These are phyloP conservation scores for Tragulus kanchil DNA, from an alignment of 2,113 vertebrate species.

Conservation along the genomic window DNA sequence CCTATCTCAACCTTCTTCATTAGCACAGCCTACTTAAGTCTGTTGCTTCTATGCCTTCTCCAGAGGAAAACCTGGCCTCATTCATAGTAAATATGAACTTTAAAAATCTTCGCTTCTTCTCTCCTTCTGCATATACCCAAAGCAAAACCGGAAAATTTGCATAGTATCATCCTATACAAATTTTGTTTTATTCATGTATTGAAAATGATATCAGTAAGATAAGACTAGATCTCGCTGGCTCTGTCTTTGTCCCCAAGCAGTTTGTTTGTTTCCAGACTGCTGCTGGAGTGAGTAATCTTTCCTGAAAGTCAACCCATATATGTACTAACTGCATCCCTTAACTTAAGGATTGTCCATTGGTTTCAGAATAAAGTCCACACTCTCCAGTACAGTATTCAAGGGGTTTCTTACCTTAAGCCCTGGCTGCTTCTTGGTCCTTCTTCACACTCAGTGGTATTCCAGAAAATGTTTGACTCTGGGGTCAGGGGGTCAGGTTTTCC, in stretches of 20 bases:
- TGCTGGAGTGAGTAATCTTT: background rate
- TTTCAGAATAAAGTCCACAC: constrained; percentile 11
- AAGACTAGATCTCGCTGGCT: background rate
- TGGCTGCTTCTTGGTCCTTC: background rate
- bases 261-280: constrained; percentile 4
- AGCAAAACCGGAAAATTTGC: constrained; percentile 61
- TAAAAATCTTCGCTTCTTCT: constrained; percentile 35
- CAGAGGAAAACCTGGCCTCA: constrained; percentile 29
- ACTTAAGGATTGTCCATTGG: background rate
- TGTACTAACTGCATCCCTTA: background rate
- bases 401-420: background rate
- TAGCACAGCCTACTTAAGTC: background rate
- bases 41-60: background rate
- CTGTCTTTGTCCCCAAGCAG: background rate
- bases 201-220: constrained; percentile 57
- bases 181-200: constrained; percentile 21
- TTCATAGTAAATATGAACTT: constrained; percentile 12
- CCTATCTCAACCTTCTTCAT: constrained; percentile 3
- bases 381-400: background rate
- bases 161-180: background rate
- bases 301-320: background rate
- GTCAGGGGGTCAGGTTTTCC: background rate
- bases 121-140: background rate
- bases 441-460: background rate
- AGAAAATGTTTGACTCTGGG: background rate